phyloP scores from a whole-genome alignment of 2,888 invertebrate species.

The Periphyllus acericola region DNA sequence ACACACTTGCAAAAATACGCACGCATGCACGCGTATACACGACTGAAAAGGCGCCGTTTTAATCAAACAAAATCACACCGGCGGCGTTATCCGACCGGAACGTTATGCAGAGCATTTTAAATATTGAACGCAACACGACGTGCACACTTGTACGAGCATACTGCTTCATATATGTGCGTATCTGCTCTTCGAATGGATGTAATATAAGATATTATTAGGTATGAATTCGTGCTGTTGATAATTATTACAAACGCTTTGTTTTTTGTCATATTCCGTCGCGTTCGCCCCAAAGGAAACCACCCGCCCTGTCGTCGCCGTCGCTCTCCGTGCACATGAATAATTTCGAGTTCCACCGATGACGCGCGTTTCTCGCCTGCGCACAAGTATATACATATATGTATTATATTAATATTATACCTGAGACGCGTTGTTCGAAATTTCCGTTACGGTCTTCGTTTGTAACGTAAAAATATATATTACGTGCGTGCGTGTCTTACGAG shows the following conservation, averaged over 20 bases:
- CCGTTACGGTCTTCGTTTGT: background rate
- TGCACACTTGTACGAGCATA: background rate
- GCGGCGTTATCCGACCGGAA: constrained; percentile 7
- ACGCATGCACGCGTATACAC: no score
- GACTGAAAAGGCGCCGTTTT: background rate
- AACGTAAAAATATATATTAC: background rate
- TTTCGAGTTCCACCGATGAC: background rate
- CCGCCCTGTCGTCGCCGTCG: background rate
- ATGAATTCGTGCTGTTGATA: background rate
- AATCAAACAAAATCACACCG: constrained; percentile 14
- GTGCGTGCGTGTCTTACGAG: background rate
- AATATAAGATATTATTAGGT: background rate
- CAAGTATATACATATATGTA: no score
- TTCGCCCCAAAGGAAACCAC: background rate
- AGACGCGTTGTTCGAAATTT: background rate
- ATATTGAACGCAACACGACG: background rate
- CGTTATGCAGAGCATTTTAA: background rate
- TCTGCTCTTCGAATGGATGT: background rate
- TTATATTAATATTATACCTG: no score
- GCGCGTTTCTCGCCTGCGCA: background rate
- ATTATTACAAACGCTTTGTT: constrained; percentile 9
- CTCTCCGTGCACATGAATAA: background rate
- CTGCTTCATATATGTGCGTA: background rate
- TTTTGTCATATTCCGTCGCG: background rate
- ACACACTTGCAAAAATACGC: no score